Conservation (phyloP, 2,888 invertebrate species). For the Tetramorium bicarinatum region DNA sequence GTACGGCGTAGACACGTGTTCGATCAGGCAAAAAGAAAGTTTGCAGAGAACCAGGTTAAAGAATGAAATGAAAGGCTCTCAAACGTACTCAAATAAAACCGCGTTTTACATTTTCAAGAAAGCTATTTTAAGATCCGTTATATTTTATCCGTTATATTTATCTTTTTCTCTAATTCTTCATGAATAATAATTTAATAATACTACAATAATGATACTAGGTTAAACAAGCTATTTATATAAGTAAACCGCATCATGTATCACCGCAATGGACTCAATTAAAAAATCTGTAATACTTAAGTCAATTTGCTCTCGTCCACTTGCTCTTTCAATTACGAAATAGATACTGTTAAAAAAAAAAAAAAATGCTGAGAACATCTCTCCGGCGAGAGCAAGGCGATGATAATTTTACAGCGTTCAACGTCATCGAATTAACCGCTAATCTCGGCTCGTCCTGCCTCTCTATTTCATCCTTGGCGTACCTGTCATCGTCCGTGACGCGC, state of each 20-base stretch:
- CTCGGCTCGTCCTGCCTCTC: constrained; percentile 49
- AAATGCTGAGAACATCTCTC: neutral
- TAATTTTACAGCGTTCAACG: constrained; percentile 40
- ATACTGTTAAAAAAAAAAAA: neutral
- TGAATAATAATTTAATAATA: neutral
- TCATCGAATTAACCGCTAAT: constrained; percentile 70
- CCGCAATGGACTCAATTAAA: neutral
- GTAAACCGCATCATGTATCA: neutral
- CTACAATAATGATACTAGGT: neutral
- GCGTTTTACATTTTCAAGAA: neutral
- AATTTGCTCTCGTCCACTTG: constrained; percentile 3
- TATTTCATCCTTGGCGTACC: constrained; percentile 68
- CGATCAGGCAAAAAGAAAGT: constrained; percentile 9
- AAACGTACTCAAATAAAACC: neutral
- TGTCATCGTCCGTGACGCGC: constrained; percentile 69
- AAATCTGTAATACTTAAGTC: constrained; percentile 9
- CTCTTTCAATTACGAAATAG: constrained; percentile 27
- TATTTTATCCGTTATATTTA: neutral
- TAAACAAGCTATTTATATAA: neutral
- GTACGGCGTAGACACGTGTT: neutral
- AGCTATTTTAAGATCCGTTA: neutral
- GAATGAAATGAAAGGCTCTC: neutral
- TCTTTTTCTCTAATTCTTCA: neutral
- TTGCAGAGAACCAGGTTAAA: constrained; percentile 2
- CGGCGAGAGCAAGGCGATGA: constrained; percentile 24